Conservation (phyloP, 92 coral and sea anemone species). For the Umimayanthus chanpuru region DNA sequence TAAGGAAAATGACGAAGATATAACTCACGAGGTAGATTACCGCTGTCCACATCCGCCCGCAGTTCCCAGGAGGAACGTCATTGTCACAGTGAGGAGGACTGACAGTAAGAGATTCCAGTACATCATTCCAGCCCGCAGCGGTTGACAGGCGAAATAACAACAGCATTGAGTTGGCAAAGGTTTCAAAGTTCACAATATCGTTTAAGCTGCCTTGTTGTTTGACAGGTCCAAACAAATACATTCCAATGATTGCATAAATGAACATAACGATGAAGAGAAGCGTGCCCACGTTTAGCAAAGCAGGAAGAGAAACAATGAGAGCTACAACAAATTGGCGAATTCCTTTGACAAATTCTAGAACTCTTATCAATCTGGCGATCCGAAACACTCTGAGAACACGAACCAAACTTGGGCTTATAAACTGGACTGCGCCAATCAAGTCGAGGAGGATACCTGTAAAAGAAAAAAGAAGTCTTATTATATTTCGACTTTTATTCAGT, state of each 20-base stretch:
- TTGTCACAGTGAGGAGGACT: slow-evolving; percentile 86
- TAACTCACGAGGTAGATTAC: slow-evolving; percentile 77
- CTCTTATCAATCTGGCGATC: slow-evolving; percentile 85
- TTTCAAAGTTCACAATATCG: slow-evolving; percentile 90
- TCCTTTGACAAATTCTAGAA: slow-evolving; percentile 90
- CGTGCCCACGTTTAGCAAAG: slow-evolving; percentile 88
- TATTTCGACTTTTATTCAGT: no score
- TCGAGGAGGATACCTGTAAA: slow-evolving; percentile 71
- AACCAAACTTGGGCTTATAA: slow-evolving; percentile 85
- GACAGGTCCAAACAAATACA: slow-evolving; percentile 88
- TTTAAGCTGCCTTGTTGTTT: slow-evolving; percentile 79
- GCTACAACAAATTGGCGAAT: slow-evolving; percentile 89
- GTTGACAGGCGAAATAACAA: slow-evolving; percentile 86
- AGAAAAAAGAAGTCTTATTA: not conserved
- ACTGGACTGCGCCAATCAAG: slow-evolving; percentile 56
- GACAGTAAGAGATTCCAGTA: slow-evolving; percentile 73
- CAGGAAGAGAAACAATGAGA: slow-evolving; percentile 88
- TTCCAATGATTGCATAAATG: slow-evolving; percentile 90
- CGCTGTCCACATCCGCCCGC: slow-evolving; percentile 76
- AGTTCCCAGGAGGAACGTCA: slow-evolving; percentile 78
- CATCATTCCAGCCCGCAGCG: slow-evolving; percentile 94
- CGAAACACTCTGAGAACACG: slow-evolving; percentile 91
- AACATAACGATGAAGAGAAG: slow-evolving; percentile 87
- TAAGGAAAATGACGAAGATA: slow-evolving; percentile 76
- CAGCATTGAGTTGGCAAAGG: slow-evolving; percentile 83